Percentiles rank a stretch among this genome's conserved stretches.
Evolutionary conservation across 2,888 invertebrate genomes (phyloP).

Genomic region (Ophraella communa): DNA sequence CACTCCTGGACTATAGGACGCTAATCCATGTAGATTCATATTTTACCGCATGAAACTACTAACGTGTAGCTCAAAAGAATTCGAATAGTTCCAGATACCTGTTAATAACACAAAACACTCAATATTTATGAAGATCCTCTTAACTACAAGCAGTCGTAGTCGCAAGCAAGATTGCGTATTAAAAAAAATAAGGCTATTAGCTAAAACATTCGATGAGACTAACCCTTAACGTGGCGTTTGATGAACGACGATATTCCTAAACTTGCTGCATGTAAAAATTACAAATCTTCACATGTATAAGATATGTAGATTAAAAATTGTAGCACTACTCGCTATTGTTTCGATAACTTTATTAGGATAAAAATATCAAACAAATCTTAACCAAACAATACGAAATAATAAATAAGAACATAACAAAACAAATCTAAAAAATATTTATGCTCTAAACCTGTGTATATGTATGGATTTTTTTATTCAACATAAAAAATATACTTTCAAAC

Average conservation of each 20-base stretch:
- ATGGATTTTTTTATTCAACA: no score
- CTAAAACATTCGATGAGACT: constrained; percentile 48
- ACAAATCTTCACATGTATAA: constrained; percentile 34
- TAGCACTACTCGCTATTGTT: constrained; percentile 27
- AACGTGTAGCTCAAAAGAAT: not conserved
- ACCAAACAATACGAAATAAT: constrained; percentile 38
- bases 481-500: no score
- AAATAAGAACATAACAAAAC: constrained; percentile 42
- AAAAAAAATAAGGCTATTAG: constrained; percentile 38
- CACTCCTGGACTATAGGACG: no score
- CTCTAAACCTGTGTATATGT: constrained; percentile 20
- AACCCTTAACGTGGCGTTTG: constrained; percentile 59
- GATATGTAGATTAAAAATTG: constrained; percentile 23
- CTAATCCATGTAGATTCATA: no score
- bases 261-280: constrained; percentile 58
- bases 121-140: constrained; percentile 8
- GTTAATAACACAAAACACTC: not conserved
- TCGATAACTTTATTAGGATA: constrained; percentile 41
- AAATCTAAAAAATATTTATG: constrained; percentile 44
- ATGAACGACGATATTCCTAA: constrained; percentile 58
- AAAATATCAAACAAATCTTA: constrained; percentile 46
- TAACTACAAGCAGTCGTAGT: constrained; percentile 37
- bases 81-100: not conserved
- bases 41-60: no score
- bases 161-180: constrained; percentile 42